Evolutionary conservation across 2,888 invertebrate genomes (phyloP).

Genomic region (Crioceris asparagi): DNA sequence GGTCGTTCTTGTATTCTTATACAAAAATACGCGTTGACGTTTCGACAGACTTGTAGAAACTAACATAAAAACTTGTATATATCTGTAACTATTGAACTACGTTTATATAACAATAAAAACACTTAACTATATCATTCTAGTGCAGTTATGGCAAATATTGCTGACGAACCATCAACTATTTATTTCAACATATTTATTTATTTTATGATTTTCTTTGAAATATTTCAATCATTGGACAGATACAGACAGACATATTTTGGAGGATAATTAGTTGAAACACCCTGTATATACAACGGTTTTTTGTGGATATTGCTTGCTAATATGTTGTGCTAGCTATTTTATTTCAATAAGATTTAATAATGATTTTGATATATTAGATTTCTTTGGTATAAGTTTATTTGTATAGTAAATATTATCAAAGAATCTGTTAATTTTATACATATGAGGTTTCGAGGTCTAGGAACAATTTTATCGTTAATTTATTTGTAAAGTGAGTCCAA

Average conservation of each 20-base stretch:
- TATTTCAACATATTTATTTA: neutral
- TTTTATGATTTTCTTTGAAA: neutral
- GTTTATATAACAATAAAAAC: constrained; percentile 27
- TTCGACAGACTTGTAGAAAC: constrained; percentile 16
- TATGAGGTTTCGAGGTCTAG: too few relatives aligned
- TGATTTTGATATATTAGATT: too few relatives aligned
- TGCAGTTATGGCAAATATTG: constrained; percentile 23
- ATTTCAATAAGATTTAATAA: too few relatives aligned
- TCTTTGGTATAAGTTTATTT: too few relatives aligned
- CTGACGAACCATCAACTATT: constrained; percentile 22
- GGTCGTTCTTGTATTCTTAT: constrained; percentile 10
- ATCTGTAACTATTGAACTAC: constrained; percentile 25
- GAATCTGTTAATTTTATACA: too few relatives aligned
- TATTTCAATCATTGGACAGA: neutral
- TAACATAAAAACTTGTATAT: constrained; percentile 21
- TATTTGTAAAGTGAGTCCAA: too few relatives aligned
- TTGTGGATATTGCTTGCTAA: too few relatives aligned
- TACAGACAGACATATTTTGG: constrained; percentile 3
- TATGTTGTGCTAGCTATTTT: too few relatives aligned
- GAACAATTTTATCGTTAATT: too few relatives aligned
- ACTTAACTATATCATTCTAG: constrained; percentile 26
- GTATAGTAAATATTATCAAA: too few relatives aligned
- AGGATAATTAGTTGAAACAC: neutral
- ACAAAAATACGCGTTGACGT: too few relatives aligned
- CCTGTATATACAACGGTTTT: neutral